A percentile compares a stretch with the other conserved stretches of the same genome.
Conservation (phyloP, 2,888 invertebrate genomes). For the Spatulosminthurus flaviceps region DNA sequence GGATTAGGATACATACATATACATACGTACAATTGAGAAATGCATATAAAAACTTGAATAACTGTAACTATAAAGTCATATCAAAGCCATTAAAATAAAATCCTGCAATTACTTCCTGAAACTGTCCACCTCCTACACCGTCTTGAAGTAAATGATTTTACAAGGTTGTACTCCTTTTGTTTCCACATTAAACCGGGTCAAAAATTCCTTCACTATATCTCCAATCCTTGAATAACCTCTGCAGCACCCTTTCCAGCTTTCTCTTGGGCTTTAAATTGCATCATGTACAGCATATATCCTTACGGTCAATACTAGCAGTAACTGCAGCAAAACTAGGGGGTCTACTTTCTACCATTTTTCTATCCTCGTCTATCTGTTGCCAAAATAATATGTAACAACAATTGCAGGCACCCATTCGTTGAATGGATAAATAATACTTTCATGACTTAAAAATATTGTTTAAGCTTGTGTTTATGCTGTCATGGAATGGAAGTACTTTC, state of each 20-base stretch:
- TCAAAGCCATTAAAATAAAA: no score
- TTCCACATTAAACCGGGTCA: slow-evolving; percentile 50
- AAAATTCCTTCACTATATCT: slow-evolving; percentile 61
- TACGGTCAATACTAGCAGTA: slow-evolving; percentile 52
- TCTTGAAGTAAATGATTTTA: slow-evolving; percentile 66
- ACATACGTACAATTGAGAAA: no score
- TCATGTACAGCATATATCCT: slow-evolving; percentile 56
- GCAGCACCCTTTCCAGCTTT: slow-evolving; percentile 50
- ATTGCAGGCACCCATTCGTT: no score
- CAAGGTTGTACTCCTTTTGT: slow-evolving; percentile 60
- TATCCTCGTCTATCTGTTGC: slow-evolving; percentile 48
- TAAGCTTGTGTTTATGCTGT: no score
- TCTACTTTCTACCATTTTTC: background rate
- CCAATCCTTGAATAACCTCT: slow-evolving; percentile 54
- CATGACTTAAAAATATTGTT: no score
- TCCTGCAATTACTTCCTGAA: slow-evolving; percentile 60
- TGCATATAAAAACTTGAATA: no score
- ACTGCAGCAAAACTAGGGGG: slow-evolving; percentile 56
- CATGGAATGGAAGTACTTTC: no score
- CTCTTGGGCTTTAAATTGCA: slow-evolving; percentile 56
- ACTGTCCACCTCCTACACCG: slow-evolving; percentile 67
- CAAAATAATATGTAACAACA: slow-evolving; percentile 31
- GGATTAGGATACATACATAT: no score
- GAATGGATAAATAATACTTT: no score
- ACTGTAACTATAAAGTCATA: no score